Base-by-base conservation (phyloP, 2,113 vertebrate species). In the Trogon melanurus region DNA sequence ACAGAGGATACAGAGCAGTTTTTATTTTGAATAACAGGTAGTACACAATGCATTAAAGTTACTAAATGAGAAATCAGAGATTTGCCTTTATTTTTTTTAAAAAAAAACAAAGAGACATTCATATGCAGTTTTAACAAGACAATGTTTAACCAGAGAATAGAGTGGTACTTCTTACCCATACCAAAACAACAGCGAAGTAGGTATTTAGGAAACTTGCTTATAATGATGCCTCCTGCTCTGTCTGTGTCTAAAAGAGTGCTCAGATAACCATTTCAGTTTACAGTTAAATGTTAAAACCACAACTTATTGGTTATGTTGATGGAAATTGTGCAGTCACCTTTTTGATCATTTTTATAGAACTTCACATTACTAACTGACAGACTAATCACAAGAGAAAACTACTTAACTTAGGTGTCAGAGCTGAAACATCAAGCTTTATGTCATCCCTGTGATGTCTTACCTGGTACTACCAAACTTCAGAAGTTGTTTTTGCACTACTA, bases 71-170 rank as follows among this genome's bases (percentile, higher is more conserved):
- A 85, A 81, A 30, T 23, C 17, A 45, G 4, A 13, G 5, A 4
- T 15, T 75, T 29, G 5, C 0, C 0, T 2, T 16, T 11, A 60
- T 20, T 70, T 67, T 41, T 8, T 41, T 41, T 41, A 36, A 36
- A n/a, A n/a, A n/a, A n/a, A n/a, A n/a, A 36, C 9, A 36, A 36
- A 7, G 11, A 16, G 65, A 44, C 6, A n/a, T 6, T 65, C 1
- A 5, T 25, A 22, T 6, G 30, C 21, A 75, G 14, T 14, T 86
- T 69, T 62, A 85, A 30, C 6, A 56, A 72, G 21, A 54, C 38
- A 60, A 1, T 6, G 38, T 87, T 93, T 89, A 32, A 45, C 10
- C 34, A 60, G n/a, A 74, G 20, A 79, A 26, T 17, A 38, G n/a
- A 36, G 5, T 56, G 13, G 65, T 61, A 53, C 4, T 3, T 76